Conservation (phyloP, 2,888 invertebrate species). For the Drosophila putrida region DNA sequence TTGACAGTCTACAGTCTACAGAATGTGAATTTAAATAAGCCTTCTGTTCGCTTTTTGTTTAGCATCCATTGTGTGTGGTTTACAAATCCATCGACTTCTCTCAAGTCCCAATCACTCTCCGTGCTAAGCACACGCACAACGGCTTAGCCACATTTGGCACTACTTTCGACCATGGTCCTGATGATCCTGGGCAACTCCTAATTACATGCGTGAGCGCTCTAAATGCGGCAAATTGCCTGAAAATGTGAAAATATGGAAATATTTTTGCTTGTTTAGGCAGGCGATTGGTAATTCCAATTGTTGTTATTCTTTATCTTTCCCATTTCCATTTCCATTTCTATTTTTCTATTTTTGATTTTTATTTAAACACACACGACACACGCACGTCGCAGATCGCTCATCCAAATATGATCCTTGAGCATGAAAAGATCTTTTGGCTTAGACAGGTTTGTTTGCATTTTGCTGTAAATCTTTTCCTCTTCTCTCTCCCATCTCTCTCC, state of each 20-base stretch:
- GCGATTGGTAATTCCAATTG: constrained; percentile 60
- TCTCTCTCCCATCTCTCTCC: not conserved
- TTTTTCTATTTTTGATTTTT: constrained; percentile 21
- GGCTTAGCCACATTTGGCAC: constrained; percentile 50
- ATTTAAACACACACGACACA: constrained; percentile 50
- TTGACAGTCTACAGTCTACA: constrained; percentile 8
- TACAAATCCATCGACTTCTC: constrained; percentile 72
- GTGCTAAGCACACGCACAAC: constrained; percentile 48
- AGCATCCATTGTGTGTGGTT: constrained; percentile 35
- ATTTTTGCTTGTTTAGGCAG: constrained; percentile 70
- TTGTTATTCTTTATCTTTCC: constrained; percentile 37
- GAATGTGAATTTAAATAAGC: constrained; percentile 74
- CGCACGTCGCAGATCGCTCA: constrained; percentile 58
- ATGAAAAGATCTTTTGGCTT: constrained; percentile 36
- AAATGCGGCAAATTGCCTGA: constrained; percentile 69
- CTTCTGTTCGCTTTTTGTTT: constrained; percentile 67
- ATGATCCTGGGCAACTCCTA: constrained; percentile 65
- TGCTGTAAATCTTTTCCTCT: constrained; percentile 38
- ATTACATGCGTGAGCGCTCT: constrained; percentile 82
- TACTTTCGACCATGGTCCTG: constrained; percentile 24
- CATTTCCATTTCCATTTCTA: not conserved
- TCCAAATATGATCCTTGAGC: constrained; percentile 37
- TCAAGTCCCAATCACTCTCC: constrained; percentile 39
- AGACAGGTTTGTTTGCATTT: constrained; percentile 45
- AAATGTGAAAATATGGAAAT: constrained; percentile 47